Base-by-base conservation (phyloP, 2,797 vertebrate species). In the Euphonia xanthogaster region DNA sequence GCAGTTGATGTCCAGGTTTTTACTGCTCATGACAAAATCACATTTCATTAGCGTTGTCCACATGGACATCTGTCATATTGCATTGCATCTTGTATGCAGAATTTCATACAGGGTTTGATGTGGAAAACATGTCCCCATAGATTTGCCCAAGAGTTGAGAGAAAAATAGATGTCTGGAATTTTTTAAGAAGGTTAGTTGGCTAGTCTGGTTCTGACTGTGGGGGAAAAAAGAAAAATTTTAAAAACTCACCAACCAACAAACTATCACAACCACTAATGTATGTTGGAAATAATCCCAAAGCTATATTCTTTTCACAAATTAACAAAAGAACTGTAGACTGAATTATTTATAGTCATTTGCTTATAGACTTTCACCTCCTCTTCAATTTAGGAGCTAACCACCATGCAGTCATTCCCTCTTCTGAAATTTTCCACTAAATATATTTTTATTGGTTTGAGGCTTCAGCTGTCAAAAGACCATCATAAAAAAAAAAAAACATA, bases 11-110 rank as follows among this genome's bases (percentile, higher is more conserved):
- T 40, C 78, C 85, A 93, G 50, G 35, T 83, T 93, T 91, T 85
- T 53, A 30, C 47, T 88, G 44, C 12, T 91, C 75, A 90, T 68
- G 72, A 86, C 82, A 94, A 93, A 90, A 90, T 80, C 88, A 77
- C 23, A 51, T 90, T 93, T 86, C 60, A 86, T 91, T 75, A 91
- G 2, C 33, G 4, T 47, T 77, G 62, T 78, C 61, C 45, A 4
- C 84, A 76, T 54, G 42, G 60, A 51, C n/a, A 66, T 48, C 47
- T 92, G 88, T 89, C 84, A 89, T 39, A 19, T 5, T 86, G 7
- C 9, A 86, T 77, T 5, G 1, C n/a, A 70, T 83, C 37, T 92
- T 51, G 20, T 25, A 88, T 65, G 39, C 54, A 91, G 57, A 74
- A 74, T 54, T 91, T 88, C 75, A 40, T 77, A 31, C 18, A 33